Conservation (phyloP, 2,797 vertebrate species). For the Arctocebus calabarensis region DNA sequence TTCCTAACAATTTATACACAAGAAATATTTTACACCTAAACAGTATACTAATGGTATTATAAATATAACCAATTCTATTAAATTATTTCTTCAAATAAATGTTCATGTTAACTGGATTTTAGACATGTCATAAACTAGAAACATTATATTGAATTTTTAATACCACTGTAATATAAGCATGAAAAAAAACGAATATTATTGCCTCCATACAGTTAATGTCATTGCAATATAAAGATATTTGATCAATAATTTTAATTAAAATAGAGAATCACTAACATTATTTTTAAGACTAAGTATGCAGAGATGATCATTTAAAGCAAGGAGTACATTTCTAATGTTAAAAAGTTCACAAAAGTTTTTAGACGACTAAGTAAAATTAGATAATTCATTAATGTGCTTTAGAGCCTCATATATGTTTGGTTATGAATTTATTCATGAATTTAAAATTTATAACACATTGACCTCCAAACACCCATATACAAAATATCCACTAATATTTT, state of each 20-base stretch:
- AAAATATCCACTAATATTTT: background rate
- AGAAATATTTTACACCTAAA: constrained; percentile 56
- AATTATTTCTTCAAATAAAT: constrained; percentile 55
- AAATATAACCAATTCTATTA: constrained; percentile 61
- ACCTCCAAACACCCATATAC: background rate
- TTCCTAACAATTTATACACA: constrained; percentile 49
- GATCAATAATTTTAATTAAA: constrained; percentile 74
- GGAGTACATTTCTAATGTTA: constrained; percentile 9
- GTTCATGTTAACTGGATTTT: constrained; percentile 65
- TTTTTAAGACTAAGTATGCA: constrained; percentile 47
- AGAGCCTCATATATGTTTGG: background rate
- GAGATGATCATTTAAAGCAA: constrained; percentile 42
- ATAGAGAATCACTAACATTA: background rate
- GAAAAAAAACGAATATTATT: background rate
- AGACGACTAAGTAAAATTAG: constrained; percentile 9
- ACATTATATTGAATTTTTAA: constrained; percentile 56
- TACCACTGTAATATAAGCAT: background rate
- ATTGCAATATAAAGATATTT: constrained; percentile 2
- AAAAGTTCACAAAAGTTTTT: constrained; percentile 59
- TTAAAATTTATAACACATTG: background rate
- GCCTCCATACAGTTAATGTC: background rate
- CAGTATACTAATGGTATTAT: background rate
- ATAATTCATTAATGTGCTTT: constrained; percentile 56
- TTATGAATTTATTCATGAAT: constrained; percentile 25
- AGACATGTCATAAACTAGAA: constrained; percentile 49